Percentiles rank a stretch among this genome's conserved stretches.
Evolutionary conservation across 2,888 invertebrate species (phyloP).

Genomic region (Sarcophaga variegata): DNA sequence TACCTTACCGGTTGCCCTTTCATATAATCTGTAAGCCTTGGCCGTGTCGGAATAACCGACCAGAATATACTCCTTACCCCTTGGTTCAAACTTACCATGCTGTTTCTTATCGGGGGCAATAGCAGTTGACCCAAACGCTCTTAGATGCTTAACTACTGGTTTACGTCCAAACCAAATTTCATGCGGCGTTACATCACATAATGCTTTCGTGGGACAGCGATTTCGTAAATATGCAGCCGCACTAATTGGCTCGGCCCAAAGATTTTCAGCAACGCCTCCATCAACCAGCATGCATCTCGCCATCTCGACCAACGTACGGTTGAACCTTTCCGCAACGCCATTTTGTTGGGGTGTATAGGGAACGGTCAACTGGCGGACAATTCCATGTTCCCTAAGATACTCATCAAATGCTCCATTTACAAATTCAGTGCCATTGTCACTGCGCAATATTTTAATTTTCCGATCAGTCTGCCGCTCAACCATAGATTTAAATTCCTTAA

Average conservation of each 20-base stretch:
- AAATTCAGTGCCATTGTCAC: too few relatives aligned
- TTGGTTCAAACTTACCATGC: slow-evolving; percentile 28
- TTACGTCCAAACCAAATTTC: slow-evolving; percentile 17
- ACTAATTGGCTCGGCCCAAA: slow-evolving; percentile 3
- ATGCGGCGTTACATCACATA: slow-evolving; percentile 7
- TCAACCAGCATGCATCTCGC: slow-evolving; percentile 8
- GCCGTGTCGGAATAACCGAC: slow-evolving; percentile 31
- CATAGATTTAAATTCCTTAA: too few relatives aligned
- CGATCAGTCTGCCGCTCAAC: too few relatives aligned
- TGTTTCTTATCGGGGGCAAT: slow-evolving; percentile 26
- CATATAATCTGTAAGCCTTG: slow-evolving; percentile 54
- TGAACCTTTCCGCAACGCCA: slow-evolving; percentile 11
- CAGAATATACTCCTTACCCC: slow-evolving; percentile 20
- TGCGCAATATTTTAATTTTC: too few relatives aligned
- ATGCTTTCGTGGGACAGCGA: slow-evolving; percentile 2
- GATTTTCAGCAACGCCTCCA: neutral
- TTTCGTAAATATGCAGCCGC: neutral
- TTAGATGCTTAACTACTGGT: slow-evolving; percentile 25
- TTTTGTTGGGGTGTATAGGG: slow-evolving; percentile 5
- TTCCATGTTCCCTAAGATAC: too few relatives aligned
- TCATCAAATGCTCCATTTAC: too few relatives aligned
- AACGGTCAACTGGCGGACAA: too few relatives aligned
- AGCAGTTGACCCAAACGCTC: slow-evolving; percentile 22
- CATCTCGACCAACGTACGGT: slow-evolving; percentile 7
- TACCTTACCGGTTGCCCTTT: slow-evolving; percentile 9